These are phyloP conservation scores for Vombatus ursinus DNA, from an alignment of 2,113 vertebrate species.

Conservation along the genomic window DNA sequence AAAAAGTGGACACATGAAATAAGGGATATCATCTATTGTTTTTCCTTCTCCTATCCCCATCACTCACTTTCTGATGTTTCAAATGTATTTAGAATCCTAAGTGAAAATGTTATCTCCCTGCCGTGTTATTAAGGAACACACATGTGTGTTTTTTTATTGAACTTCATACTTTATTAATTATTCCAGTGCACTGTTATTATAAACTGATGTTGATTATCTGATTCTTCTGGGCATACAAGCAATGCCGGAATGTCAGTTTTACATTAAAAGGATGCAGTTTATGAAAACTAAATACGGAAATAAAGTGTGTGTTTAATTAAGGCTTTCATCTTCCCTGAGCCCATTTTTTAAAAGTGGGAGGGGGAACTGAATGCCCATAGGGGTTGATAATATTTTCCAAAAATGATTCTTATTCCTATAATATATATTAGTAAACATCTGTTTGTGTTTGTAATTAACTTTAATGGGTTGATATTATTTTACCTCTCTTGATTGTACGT, in stretches of 20 bases:
- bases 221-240: constrained; percentile 81
- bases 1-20: not conserved
- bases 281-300: constrained; percentile 85
- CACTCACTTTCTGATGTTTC: constrained; percentile 6
- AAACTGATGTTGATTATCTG: constrained; percentile 83
- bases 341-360: constrained; percentile 70
- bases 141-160: constrained; percentile 35
- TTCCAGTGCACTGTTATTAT: constrained; percentile 75
- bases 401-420: constrained; percentile 75
- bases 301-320: constrained; percentile 87
- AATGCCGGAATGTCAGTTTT: constrained; percentile 83
- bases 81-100: constrained; percentile 10
- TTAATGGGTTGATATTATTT: constrained; percentile 76
- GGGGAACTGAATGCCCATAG: constrained; percentile 72
- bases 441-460: constrained; percentile 81
- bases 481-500: constrained; percentile 78
- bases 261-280: constrained; percentile 83
- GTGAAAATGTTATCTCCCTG: constrained; percentile 50
- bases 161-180: constrained; percentile 78
- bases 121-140: constrained; percentile 29
- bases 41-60: not conserved
- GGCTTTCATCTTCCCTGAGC: constrained; percentile 82
- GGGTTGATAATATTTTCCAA: constrained; percentile 82
- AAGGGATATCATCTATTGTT: not conserved
- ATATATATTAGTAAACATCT: constrained; percentile 81